Evolutionary conservation across 1,140 invertebrate species (phyloP), one percentile per base, ranked within the genome.

Genomic region (Pissodes strobi): DNA sequence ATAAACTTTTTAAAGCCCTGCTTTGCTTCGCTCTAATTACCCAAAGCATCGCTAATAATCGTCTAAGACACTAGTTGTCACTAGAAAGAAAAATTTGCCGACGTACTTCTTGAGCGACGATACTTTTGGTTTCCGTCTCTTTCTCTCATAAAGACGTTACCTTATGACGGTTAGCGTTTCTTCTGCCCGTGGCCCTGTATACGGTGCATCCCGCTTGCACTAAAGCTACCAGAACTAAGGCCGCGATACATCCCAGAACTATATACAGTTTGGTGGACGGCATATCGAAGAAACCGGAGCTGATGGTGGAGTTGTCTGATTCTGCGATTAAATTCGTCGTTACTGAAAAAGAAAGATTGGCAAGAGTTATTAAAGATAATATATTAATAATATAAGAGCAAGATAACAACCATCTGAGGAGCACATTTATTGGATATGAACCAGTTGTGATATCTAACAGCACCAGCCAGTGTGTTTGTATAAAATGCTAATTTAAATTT

Each of bases 141-240:
- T n/a, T n/a, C 30, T 41, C 21, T 74, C 72, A 73, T 56, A 75
- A 69, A 67, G 70, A 69, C 53, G 70, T 80, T 74, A 84, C 83
- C 81, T 84, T 84, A 67, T 82, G 82, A 13, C 63, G 30, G 83
- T 88, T 90, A 49, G 83, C 82, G 9, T 82, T 80, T 19, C 84
- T 81, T 66, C 84, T 85, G 57, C 81, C 82, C 1, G 85, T 84
- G 0, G 85, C 85, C 70, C 85, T 87, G 75, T 90, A 90, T 60
- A 95, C 85, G 1, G 92, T 95, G 73, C 92, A 93, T 37, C 82
- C 86, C 2, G 92, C 92, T 80, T 95, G 93, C 15, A 95, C 81
- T 2, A 95, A 67, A 10, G 90, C 89, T 6, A 95, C 82, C 6
- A 92, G 79, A 10, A 94, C 80, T 51, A 96, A 77, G 0, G 90